Evolutionary conservation across 2,113 vertebrate species (phyloP), one percentile per base, ranked within the genome.

Genomic region (Salvelinus sp.): DNA sequence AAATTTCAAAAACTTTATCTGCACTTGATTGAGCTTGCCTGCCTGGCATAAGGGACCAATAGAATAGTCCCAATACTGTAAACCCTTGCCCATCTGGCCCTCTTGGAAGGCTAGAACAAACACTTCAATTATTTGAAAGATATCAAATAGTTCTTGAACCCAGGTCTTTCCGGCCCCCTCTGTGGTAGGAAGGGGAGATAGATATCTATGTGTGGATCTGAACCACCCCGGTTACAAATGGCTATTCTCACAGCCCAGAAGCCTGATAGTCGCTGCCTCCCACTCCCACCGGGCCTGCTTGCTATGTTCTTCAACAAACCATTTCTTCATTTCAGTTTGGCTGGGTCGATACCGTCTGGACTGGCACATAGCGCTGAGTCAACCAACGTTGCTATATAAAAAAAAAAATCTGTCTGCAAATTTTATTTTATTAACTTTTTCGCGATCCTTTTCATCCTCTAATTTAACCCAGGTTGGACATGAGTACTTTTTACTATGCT

Each of bases 161-260:
- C 50, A 16, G 3, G 50, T 54, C 82, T 86, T 70, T 70, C 79
- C 80, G 80, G 60, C 74, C 65, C 38, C 76, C 80, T 78, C 72
- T 87, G 83, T 85, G 85, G 69, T 74, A 81, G 82, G 84, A 81
- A 90, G 89, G 86, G 86, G 38, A 44, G 50, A 54, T 18, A 4
- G 50, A 54, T 54, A 54, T 14, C 50, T 84, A 87, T 85, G 91
- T 90, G 90, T 89, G 87, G 90, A 82, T 83, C 81, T 83, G 85
- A 87, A 86, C 75, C 83, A 76, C 86, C 44, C n/a, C 44, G 77
- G 88, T 81, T 81, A 90, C 92, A 93, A 94, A 94, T 94, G 93
- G 91, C 92, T 92, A 91, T 93, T 92, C 92, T 94, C 90, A 91
- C 93, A 94, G 93, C 92, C 91, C 93, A 94, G 92, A 93, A 94